Conservation (phyloP, 2,888 invertebrate genomes). For the Zeuzera pyrina region DNA sequence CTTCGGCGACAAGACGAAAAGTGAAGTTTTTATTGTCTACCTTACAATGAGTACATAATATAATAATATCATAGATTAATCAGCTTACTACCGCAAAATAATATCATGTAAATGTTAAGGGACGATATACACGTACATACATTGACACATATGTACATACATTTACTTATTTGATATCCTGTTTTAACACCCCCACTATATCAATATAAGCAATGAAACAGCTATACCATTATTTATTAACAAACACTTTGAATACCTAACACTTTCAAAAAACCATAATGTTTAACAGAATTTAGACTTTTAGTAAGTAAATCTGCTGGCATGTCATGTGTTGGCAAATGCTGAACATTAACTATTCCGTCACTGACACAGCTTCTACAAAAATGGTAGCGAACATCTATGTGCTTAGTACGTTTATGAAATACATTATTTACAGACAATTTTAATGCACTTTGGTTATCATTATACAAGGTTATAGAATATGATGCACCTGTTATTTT, state of each 20-base stretch:
- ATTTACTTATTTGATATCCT: too few relatives aligned
- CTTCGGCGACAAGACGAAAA: too few relatives aligned
- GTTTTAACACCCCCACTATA: not conserved
- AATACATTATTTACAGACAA: not conserved
- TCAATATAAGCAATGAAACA: too few relatives aligned
- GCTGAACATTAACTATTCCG: not conserved
- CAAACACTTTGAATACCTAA: conserved; percentile 5
- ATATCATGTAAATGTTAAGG: too few relatives aligned
- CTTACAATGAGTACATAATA: too few relatives aligned
- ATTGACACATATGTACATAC: too few relatives aligned
- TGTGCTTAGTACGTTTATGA: not conserved
- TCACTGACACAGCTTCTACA: not conserved
- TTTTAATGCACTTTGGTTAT: not conserved
- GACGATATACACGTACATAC: too few relatives aligned
- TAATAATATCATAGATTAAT: too few relatives aligned
- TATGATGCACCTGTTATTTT: conserved; percentile 1
- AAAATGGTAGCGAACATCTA: not conserved
- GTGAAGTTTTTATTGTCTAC: too few relatives aligned
- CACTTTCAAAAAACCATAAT: conserved; percentile 2
- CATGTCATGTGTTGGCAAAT: not conserved
- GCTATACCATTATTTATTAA: not conserved
- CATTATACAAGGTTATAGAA: not conserved
- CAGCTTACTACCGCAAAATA: too few relatives aligned
- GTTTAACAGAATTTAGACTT: not conserved
- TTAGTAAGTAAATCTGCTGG: not conserved